These are phyloP conservation scores for Echinops telfairi DNA, from an alignment of 2,113 vertebrate genomes.

Conservation along the genomic window DNA sequence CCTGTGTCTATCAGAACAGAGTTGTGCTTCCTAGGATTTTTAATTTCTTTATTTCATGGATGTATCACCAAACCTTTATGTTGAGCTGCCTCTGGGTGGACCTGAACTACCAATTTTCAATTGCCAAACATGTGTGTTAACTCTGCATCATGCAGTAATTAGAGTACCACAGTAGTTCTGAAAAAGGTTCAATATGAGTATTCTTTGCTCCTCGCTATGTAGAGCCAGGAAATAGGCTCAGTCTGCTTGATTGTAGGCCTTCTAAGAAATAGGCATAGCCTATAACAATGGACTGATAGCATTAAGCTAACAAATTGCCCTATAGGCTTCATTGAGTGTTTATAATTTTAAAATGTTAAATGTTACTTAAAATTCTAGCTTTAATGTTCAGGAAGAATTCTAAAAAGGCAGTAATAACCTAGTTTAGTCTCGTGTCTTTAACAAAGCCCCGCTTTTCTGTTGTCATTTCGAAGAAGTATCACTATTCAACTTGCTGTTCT, in stretches of 20 bases:
- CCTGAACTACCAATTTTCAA: neutral
- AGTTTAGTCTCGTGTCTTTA: slow-evolving; percentile 62
- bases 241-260: neutral
- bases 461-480: slow-evolving; percentile 63
- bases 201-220: neutral
- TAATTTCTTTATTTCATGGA: neutral
- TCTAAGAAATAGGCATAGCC: slow-evolving; percentile 7
- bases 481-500: slow-evolving; percentile 60
- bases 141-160: neutral
- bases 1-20: neutral
- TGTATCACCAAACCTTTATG: neutral
- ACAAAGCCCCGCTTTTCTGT: slow-evolving; percentile 63
- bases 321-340: slow-evolving; percentile 34
- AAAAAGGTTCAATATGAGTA: neutral
- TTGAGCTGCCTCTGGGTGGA: neutral
- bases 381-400: slow-evolving; percentile 52
- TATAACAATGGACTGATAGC: slow-evolving; percentile 27
- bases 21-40: neutral
- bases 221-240: neutral
- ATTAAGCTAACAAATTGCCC: slow-evolving; percentile 21
- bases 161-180: neutral
- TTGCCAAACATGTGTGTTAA: neutral
- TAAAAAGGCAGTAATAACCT: slow-evolving; percentile 27
- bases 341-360: slow-evolving; percentile 55
- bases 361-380: neutral